Base-by-base conservation (phyloP, 1,140 invertebrate species). In the Leptonema lineaticorne region DNA sequence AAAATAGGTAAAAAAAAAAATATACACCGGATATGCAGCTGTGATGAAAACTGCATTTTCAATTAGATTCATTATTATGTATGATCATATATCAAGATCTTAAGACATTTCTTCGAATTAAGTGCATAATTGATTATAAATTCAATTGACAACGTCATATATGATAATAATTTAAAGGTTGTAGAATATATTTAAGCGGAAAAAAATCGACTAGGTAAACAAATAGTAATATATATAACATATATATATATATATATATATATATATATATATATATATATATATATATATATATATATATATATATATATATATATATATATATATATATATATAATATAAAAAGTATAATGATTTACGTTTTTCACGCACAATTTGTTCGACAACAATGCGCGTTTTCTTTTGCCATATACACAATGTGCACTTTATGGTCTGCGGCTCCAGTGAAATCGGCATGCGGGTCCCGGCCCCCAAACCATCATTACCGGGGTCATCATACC, bases 331-430 rank as follows among this genome's bases (percentile, higher is more conserved):
- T 50, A 26, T 53, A 26, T 20, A 53, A 53, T 53, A n/a, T n/a
- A n/a, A n/a, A n/a, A n/a, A n/a, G n/a, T n/a, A 11, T 18, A 18
- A 62, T 26, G 4, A 27, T 2, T 2, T 16, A 46, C 24, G 24
- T 11, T 45, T 62, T 64, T 50, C 33, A 64, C 62, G 62, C 62
- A 50, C 62, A 64, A 64, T 64, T 53, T 64, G 62, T 45, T n/a
- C n/a, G 8, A 64, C 26, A 48, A 64, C 62, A 64, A 64, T 64
- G 26, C 2, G 22, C 62, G 16, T 50, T 64, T 64, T 64, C 26
- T 41, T 50, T 16, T 9, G 14, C 20, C 3, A 11, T 14, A 16
- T 9, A 41, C 37, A 62, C 58, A 62, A 62, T 62, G 30, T 28
- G 33, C 58, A 41, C 29, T 62, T 62, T 62, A 62, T 62, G 58